phyloP scores from a whole-genome alignment of 2,797 vertebrate species.

The Octomys mimax region DNA sequence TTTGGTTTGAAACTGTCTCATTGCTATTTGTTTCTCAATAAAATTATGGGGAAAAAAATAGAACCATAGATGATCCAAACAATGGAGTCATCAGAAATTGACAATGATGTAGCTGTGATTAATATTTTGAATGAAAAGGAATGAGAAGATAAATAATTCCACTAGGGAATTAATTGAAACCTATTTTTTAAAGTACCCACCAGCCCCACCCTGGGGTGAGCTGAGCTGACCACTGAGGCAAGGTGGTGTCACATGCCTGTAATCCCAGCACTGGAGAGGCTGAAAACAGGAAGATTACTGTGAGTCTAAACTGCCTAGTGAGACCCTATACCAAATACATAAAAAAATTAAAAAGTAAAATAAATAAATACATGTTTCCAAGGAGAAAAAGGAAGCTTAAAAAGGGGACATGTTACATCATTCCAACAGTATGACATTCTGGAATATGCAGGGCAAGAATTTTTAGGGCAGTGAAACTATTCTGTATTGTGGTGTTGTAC shows the following conservation, averaged over 20 bases:
- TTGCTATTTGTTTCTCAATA: too few relatives aligned
- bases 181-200: not conserved
- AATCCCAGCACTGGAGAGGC: too few relatives aligned
- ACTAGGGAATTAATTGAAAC: not conserved
- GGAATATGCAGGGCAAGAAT: not conserved
- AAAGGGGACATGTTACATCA: not conserved
- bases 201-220: too few relatives aligned
- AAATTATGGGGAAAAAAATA: not conserved
- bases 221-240: too few relatives aligned
- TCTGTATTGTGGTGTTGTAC: not conserved
- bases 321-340: too few relatives aligned
- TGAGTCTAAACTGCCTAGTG: too few relatives aligned
- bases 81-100: not conserved
- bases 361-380: not conserved
- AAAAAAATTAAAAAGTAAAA: not conserved
- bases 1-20: too few relatives aligned
- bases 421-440: conserved; percentile 10
- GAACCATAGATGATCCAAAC: not conserved
- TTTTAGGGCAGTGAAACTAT: not conserved
- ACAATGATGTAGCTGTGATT: not conserved
- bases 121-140: not conserved
- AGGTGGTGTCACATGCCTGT: too few relatives aligned
- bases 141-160: not conserved
- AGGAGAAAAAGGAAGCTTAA: not conserved
- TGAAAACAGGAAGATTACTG: too few relatives aligned